Evolutionary conservation across 2,797 vertebrate genomes (phyloP), one percentile per base, ranked within the genome.

Genomic region (Hippopotamyrus pictus): DNA sequence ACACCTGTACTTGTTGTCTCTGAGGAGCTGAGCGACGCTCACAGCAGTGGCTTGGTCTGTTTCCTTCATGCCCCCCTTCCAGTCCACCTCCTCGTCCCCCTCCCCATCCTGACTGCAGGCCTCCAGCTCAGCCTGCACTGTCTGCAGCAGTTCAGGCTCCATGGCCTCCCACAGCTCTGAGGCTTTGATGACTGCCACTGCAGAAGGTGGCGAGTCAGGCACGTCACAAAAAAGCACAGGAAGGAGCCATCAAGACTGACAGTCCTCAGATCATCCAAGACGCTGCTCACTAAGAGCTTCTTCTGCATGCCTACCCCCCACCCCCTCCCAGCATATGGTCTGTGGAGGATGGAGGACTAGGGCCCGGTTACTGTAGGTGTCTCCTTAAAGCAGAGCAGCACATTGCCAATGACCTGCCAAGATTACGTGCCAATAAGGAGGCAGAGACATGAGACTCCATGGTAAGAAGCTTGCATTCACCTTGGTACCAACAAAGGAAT

Each of bases 81-180:
- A 25, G 57, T 3, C 57, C n/a, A 6, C 19, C n/a, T 94, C 95
- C 7, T 90, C 91, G 3, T 95, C 93, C 12, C 93, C 85, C 14
- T 88, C 88, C 9, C 91, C 92, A 89, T 94, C 88, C 19, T 95
- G 94, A 83, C 90, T 92, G 22, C 86, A 86, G 65, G 92, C 93
- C 92, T 96, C 92, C 88, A 98, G 94, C 57, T 96, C 94, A 33
- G 95, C 92, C 79, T 90, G 92, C 90, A 95, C 94, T 0, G 97
- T 96, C 89, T 94, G 90, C 46, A 91, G 95, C 89, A 99, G 88
- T 93, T 99, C 98, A 1, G 98, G 98, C 91, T 97, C 95, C 98
- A 99, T 99, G 0, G 97, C 97, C 44, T 96, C 95, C 98, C 98
- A 99, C 89, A 99, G 96, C 92, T 99, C 98, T 3, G 96, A 95